Conservation (phyloP, 2,888 invertebrate genomes). For the Ochropleura leucogaster region DNA sequence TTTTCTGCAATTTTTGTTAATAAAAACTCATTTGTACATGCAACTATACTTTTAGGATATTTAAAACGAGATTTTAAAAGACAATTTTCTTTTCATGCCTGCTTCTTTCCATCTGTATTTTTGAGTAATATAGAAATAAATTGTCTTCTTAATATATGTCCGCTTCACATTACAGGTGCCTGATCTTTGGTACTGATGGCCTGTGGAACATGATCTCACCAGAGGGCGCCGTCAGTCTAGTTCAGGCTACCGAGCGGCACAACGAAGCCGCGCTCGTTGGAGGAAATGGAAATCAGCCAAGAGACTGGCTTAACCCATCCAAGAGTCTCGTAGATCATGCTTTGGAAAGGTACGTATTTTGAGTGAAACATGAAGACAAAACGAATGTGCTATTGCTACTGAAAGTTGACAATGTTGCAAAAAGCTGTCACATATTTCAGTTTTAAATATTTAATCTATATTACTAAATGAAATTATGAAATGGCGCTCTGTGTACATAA, state of each 20-base stretch:
- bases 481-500: not conserved
- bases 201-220: conserved; percentile 98
- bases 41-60: not conserved
- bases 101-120: not conserved
- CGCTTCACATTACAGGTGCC: conserved; percentile 91
- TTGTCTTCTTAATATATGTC: not conserved
- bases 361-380: not conserved
- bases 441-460: not conserved
- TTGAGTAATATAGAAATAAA: not conserved
- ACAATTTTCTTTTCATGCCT: not conserved
- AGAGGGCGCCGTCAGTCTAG: conserved; percentile 95
- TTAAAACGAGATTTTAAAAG: not conserved
- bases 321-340: conserved; percentile 96
- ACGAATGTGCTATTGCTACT: not conserved
- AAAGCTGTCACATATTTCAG: not conserved
- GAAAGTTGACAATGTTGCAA: not conserved
- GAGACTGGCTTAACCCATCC: conserved; percentile 96
- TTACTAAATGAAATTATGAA: not conserved
- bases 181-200: conserved; percentile 99
- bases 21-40: not conserved
- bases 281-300: conserved; percentile 82
- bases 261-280: conserved; percentile 93
- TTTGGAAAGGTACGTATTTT: conserved; percentile 89
- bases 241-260: conserved; percentile 95
- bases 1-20: not conserved